Base-by-base conservation (phyloP, 1,140 invertebrate species). In the Caenorhabditis tropicalis region DNA sequence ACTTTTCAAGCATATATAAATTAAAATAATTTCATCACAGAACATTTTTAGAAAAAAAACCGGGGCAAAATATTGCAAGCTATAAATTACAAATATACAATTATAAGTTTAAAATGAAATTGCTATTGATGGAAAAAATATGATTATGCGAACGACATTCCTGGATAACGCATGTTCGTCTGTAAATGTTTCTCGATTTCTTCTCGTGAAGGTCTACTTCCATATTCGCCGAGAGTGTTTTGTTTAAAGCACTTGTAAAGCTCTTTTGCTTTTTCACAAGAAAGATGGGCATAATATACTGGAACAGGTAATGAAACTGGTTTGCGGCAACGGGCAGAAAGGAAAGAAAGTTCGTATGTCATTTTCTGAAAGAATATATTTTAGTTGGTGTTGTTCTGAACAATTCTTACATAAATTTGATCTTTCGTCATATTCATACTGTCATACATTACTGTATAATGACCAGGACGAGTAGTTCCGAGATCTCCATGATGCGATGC, bases 211-310 rank as follows among this genome's bases (percentile, higher is more conserved):
- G 36, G 36, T 74, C 5, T 3, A 2, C 16, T 10, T 39, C 6
- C 12, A 36, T 19, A 9, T 12, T n/a, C 19, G 2, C 5, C 31
- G 1, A 33, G 16, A 6, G 2, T 10, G 31, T 70, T 2, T 46
- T 74, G 1, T n/a, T 74, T 74, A 21, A 33, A 74, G 12, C 27
- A 24, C 1, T 29, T 29, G 15, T 74, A 74, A 10, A 74, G 33
- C n/a, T 74, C 65, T 46, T 74, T 74, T 21, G 65, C 65, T 46
- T 74, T 74, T 24, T 74, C 65, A 43, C 65, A 74, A 12, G 65
- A 74, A n/a, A 74, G 36, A 74, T 74, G 65, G 33, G 65, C 65
- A 19, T 74, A 74, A 19, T 74, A 36, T 10, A 74, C 65, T 0
- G 65, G 65, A 7, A 21, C 36, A 12, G 65, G 65, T 24, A 74